A percentile compares a stretch with the other conserved stretches of the same genome.
Conservation (phyloP, 53 echinoderm and acorn worm genomes). For the Echinometra lucunter region DNA sequence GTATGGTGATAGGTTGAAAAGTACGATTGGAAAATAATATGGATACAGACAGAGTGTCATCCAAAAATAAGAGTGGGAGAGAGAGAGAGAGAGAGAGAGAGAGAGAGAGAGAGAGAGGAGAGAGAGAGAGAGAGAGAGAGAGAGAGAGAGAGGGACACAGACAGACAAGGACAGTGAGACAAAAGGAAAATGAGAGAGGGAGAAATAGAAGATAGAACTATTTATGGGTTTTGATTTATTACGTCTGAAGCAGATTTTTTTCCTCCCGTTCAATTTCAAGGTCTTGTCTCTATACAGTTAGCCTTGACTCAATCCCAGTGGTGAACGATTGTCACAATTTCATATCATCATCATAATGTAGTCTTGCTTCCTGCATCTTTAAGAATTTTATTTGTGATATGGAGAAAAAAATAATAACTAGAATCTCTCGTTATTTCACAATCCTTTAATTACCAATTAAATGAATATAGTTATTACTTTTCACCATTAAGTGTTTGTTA, state of each 20-base stretch:
- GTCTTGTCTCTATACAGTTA: slow-evolving; percentile 3
- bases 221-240: slow-evolving; percentile 48
- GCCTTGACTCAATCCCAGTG: slow-evolving; percentile 10
- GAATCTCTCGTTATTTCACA: no score
- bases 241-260: slow-evolving; percentile 49
- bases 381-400: no score
- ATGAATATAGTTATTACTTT: no score
- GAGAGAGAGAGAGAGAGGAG: not conserved
- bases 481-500: no score
- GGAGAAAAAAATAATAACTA: no score
- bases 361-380: not conserved
- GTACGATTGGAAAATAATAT: not conserved
- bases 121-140: not conserved
- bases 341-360: not conserved
- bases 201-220: slow-evolving; percentile 11
- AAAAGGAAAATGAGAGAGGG: not conserved
- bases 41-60: not conserved
- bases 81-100: no score
- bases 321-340: not conserved
- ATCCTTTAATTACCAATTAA: no score
- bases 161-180: not conserved
- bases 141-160: not conserved
- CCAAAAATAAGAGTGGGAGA: not conserved
- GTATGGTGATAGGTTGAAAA: not conserved
- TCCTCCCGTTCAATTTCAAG: slow-evolving; percentile 30